A percentile compares a stretch with the other conserved stretches of the same genome.
These are phyloP conservation scores for Chymomyza procnemis DNA, from an alignment of 2,888 invertebrate genomes.

Conservation along the genomic window DNA sequence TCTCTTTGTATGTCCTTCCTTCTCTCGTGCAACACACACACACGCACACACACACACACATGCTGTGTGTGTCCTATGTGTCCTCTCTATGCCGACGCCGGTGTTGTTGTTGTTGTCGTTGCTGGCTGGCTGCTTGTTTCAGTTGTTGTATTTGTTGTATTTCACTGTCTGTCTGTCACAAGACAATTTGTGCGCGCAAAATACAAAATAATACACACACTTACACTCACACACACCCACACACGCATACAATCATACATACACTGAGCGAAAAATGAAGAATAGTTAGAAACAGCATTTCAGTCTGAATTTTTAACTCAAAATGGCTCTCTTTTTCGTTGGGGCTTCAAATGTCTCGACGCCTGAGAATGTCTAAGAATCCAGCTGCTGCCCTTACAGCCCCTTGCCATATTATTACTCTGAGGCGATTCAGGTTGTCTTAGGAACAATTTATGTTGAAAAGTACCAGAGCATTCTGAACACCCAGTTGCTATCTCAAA, in stretches of 20 bases:
- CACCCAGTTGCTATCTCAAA: no score
- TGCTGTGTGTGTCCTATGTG: no score
- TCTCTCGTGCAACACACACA: not conserved
- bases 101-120: constrained; percentile 13
- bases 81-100: constrained; percentile 38
- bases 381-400: no score
- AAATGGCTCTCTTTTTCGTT: no score
- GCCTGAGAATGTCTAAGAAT: no score
- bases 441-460: no score
- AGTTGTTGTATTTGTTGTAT: constrained; percentile 45
- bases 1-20: not conserved
- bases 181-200: constrained; percentile 73
- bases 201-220: constrained; percentile 69
- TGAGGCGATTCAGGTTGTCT: no score
- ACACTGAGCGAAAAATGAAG: not conserved
- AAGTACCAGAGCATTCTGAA: no score
- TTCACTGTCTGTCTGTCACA: constrained; percentile 73
- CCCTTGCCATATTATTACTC: no score
- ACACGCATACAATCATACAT: constrained; percentile 10
- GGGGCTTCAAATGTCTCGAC: no score
- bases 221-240: constrained; percentile 20
- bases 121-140: not conserved
- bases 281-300: no score
- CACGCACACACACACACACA: constrained; percentile 18
- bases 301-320: no score